Evolutionary conservation across 2,113 vertebrate species (phyloP).

Genomic region (Gobio gobio): DNA sequence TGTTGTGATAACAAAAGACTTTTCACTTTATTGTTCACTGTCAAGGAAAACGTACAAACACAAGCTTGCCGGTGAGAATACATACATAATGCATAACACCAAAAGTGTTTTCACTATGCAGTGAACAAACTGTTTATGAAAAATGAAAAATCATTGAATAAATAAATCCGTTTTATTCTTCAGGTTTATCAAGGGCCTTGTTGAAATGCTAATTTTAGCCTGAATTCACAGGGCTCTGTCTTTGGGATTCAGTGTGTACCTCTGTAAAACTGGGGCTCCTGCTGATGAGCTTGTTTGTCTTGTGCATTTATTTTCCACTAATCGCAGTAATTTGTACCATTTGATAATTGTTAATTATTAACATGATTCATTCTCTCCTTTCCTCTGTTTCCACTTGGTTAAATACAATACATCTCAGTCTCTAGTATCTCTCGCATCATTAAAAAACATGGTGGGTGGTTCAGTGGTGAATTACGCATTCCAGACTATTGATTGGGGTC

Average conservation of each 20-base stretch:
- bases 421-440: conserved; percentile 23
- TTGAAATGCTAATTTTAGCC: conserved; percentile 48
- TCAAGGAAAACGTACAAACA: background rate
- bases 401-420: background rate
- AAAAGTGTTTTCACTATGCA: background rate
- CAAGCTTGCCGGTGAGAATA: background rate
- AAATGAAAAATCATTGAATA: conserved; percentile 10
- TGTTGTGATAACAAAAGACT: background rate
- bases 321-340: conserved; percentile 47
- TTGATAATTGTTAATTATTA: conserved; percentile 50
- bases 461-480: conserved; percentile 62
- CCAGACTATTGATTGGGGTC: conserved; percentile 64
- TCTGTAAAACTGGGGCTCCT: conserved; percentile 27
- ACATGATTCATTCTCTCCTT: conserved; percentile 8
- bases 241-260: conserved; percentile 40
- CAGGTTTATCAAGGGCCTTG: conserved; percentile 37
- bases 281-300: conserved; percentile 53
- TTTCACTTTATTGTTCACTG: background rate
- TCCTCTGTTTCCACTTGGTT: conserved; percentile 24
- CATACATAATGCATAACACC: background rate
- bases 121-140: background rate
- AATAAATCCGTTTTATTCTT: conserved; percentile 35
- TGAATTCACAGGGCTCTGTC: conserved; percentile 40
- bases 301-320: conserved; percentile 41
- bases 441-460: conserved; percentile 36